Conservation (phyloP, 2,888 invertebrate species). For the Cheilosia urbana region DNA sequence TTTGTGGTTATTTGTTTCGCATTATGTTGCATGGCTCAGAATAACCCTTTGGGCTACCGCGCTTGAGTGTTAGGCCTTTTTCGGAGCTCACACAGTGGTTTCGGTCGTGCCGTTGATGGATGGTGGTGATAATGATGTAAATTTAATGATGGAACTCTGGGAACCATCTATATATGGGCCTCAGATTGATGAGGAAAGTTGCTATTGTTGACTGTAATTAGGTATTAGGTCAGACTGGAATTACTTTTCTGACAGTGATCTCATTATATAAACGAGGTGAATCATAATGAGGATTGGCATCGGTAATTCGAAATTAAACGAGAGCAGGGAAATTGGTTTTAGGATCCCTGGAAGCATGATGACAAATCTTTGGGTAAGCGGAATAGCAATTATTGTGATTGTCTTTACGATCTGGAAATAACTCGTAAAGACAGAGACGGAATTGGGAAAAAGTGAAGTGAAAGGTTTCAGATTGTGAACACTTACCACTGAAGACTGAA, state of each 20-base stretch:
- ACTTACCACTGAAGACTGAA: too few species aligned
- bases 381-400: neutral
- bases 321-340: neutral
- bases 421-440: neutral
- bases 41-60: slow-evolving; percentile 53
- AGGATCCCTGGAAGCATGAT: slow-evolving; percentile 11
- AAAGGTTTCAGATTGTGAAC: too few species aligned
- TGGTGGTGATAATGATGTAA: slow-evolving; percentile 72
- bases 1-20: slow-evolving; percentile 46
- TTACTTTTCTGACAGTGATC: slow-evolving; percentile 16
- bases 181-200: slow-evolving; percentile 49
- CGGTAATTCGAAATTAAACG: slow-evolving; percentile 10
- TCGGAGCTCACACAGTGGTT: slow-evolving; percentile 39
- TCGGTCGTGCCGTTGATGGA: slow-evolving; percentile 5
- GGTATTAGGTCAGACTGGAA: slow-evolving; percentile 37
- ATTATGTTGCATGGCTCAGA: slow-evolving; percentile 52
- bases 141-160: slow-evolving; percentile 48
- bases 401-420: too few species aligned
- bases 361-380: neutral
- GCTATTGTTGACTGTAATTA: slow-evolving; percentile 60
- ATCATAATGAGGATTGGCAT: slow-evolving; percentile 4
- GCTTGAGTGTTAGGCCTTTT: slow-evolving; percentile 18
- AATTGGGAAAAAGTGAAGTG: too few species aligned
- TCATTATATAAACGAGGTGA: slow-evolving; percentile 20
- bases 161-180: slow-evolving; percentile 20